phyloP scores from a whole-genome alignment of 2,113 vertebrate species.

The Plecturocebus donacophilus region DNA sequence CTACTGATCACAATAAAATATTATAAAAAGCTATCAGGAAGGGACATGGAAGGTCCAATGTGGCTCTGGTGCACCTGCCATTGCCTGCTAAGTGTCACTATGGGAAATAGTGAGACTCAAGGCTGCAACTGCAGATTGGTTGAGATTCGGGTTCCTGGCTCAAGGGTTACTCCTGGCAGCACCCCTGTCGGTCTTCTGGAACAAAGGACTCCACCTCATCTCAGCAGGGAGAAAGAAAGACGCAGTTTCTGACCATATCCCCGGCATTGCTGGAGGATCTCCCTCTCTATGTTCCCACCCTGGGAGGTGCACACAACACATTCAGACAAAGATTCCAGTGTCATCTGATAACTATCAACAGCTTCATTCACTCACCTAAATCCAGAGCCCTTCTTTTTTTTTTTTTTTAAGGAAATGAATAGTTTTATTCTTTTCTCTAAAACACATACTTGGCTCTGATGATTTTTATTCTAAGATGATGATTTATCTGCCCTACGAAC shows the following conservation, averaged over 20 bases:
- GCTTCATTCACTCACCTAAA: background rate
- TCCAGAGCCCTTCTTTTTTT: background rate
- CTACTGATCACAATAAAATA: background rate
- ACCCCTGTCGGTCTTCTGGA: background rate
- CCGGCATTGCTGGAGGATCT: background rate
- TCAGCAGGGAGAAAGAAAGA: background rate
- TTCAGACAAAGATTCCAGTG: background rate
- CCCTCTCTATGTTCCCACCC: background rate
- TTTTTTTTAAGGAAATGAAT: background rate
- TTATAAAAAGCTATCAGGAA: background rate
- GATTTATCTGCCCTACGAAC: rapidly evolving
- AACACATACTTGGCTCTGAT: no score
- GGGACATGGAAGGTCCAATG: background rate
- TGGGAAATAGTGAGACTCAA: background rate
- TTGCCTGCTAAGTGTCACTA: background rate
- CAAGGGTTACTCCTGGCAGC: rapidly evolving
- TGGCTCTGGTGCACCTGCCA: background rate
- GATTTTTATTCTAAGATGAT: background rate
- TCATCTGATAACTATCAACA: background rate
- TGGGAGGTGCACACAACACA: background rate
- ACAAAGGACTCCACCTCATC: background rate
- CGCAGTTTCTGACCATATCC: background rate
- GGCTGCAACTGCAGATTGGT: background rate
- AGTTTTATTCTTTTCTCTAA: background rate
- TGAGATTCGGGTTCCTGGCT: background rate